Evolutionary conservation across 1,140 invertebrate genomes (phyloP), one percentile per base, ranked within the genome.

Genomic region (Venturia canescens): DNA sequence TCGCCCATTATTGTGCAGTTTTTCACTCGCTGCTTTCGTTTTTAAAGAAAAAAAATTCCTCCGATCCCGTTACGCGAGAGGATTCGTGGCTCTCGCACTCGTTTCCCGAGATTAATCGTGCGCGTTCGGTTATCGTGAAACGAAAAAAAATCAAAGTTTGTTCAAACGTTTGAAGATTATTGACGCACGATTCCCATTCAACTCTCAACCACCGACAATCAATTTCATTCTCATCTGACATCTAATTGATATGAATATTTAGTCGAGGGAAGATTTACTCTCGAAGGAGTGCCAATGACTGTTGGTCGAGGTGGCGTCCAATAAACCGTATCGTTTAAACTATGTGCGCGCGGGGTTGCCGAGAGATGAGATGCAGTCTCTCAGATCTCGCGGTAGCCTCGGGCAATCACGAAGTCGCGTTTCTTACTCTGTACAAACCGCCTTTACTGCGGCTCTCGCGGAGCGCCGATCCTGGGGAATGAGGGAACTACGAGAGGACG

Each of bases 401-500:
- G 83, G 88, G 90, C 89, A 87, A 91, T 91, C 90, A 90, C 89
- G 90, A 91, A 86, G 44, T 82, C 81, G 80, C 82, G 74, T 76
- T 75, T 74, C 72, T 82, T 53, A 48, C 79, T 78, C 77, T 60
- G 38, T 81, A 70, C 44, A 60, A 48, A 26, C 38, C 21, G 57
- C 16, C 27, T 75, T 48, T 38, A 11, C 60, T 48, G 50, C n/a
- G n/a, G n/a, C 21, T 77, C 72, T 57, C 44, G n/a, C 23, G 13
- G 11, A 44, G 38, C 27, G 57, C 38, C 53, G 34, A 18, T 50
- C n/a, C 53, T 57, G n/a, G 21, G 21, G 53, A 57, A 44, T 44
- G 13, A 44, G 53, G 21, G 53, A 57, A 57, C 18, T 5, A 57
- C 0, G 21, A 9, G 53, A 57, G 53, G 21, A 66, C 21, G 21